Evolutionary conservation across 92 coral and sea anemone species (phyloP).

Genomic region (Parazoanthus atlanticus): DNA sequence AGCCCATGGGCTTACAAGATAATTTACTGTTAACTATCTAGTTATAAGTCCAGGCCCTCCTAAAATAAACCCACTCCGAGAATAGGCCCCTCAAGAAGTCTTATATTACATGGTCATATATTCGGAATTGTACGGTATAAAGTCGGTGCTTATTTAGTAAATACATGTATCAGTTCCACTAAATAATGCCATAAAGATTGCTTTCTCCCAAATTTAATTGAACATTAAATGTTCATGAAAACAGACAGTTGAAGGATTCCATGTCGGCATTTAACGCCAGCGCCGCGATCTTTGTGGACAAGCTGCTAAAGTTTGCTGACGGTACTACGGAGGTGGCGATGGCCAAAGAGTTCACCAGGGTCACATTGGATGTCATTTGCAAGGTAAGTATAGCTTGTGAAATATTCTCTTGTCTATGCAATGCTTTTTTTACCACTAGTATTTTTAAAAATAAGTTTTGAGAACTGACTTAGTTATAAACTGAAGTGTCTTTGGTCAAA

Average conservation of each 20-base stretch:
- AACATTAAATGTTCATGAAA: neutral
- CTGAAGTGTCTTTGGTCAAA: neutral
- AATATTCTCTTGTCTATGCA: neutral
- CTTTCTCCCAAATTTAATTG: too few species aligned
- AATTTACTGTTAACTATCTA: too few species aligned
- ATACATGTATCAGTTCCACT: too few species aligned
- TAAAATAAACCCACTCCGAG: too few species aligned
- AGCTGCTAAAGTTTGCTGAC: constrained; percentile 24
- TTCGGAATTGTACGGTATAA: too few species aligned
- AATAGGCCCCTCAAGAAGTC: too few species aligned
- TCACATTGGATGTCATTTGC: constrained; percentile 29
- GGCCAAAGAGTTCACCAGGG: constrained; percentile 30
- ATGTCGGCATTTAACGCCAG: constrained; percentile 37
- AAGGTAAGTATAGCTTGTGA: neutral
- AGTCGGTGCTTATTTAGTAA: too few species aligned
- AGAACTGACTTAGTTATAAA: neutral
- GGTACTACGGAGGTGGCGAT: constrained; percentile 26
- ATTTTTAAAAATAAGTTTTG: neutral
- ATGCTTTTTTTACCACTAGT: too few species aligned
- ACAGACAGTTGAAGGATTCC: constrained; percentile 35
- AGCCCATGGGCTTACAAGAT: too few species aligned
- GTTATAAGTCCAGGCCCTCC: too few species aligned
- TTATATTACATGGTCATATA: too few species aligned
- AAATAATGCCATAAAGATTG: too few species aligned
- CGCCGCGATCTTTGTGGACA: constrained; percentile 6